Conservation (phyloP, 2,113 vertebrate species). For the Gila orcuttii region DNA sequence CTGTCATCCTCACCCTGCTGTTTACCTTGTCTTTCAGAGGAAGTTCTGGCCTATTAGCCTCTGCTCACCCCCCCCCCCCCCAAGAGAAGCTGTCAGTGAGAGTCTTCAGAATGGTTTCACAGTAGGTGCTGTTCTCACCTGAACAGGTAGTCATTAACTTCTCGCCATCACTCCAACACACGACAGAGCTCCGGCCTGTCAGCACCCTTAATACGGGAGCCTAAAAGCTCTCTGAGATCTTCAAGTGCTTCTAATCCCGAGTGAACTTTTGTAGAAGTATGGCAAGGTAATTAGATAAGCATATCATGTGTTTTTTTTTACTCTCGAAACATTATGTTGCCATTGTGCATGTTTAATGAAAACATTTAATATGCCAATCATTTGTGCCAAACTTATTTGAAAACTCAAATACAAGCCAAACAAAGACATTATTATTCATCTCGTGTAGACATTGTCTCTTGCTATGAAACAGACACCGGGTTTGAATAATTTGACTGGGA, state of each 20-base stretch:
- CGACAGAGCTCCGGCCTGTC: slow-evolving; percentile 62
- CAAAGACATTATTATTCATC: slow-evolving; percentile 35
- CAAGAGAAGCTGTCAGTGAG: slow-evolving; percentile 77
- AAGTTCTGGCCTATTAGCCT: slow-evolving; percentile 61
- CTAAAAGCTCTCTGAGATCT: slow-evolving; percentile 65
- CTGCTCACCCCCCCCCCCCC: slow-evolving; percentile 45
- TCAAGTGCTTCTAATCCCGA: slow-evolving; percentile 61
- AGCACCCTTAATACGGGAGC: slow-evolving; percentile 59
- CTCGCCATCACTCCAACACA: slow-evolving; percentile 65
- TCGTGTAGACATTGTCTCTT: slow-evolving; percentile 12
- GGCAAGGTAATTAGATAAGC: slow-evolving; percentile 57
- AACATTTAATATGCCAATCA: slow-evolving; percentile 21
- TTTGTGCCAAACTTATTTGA: neutral
- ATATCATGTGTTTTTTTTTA: neutral
- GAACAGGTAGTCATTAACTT: slow-evolving; percentile 71
- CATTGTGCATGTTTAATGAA: neutral
- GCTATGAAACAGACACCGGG: slow-evolving; percentile 35
- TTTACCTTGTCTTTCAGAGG: slow-evolving; percentile 77
- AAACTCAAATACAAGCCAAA: slow-evolving; percentile 18
- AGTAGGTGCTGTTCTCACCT: slow-evolving; percentile 67
- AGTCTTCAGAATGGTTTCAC: slow-evolving; percentile 73
- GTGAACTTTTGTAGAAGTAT: slow-evolving; percentile 58
- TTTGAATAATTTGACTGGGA: slow-evolving; percentile 25
- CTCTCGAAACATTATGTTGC: slow-evolving; percentile 14
- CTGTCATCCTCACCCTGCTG: slow-evolving; percentile 72